These are phyloP conservation scores for Salticus scenicus DNA, from an alignment of 2,888 invertebrate genomes.

Conservation along the genomic window DNA sequence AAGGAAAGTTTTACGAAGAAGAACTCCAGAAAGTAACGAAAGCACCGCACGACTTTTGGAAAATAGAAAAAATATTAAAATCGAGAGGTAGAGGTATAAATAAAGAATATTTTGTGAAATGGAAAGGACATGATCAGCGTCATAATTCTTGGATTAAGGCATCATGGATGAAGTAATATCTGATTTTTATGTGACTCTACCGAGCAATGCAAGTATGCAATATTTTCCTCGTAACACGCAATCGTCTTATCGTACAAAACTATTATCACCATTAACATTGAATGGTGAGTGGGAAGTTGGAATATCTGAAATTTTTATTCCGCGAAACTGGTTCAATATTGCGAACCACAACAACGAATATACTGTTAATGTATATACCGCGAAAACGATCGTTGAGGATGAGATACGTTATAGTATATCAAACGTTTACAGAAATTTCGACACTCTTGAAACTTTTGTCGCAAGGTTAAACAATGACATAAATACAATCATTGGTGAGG, in stretches of 20 bases:
- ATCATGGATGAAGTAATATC: neutral
- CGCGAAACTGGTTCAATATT: slow-evolving; percentile 52
- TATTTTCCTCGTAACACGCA: slow-evolving; percentile 73
- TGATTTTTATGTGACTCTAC: slow-evolving; percentile 71
- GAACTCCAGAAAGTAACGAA: slow-evolving; percentile 32
- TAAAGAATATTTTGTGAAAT: neutral
- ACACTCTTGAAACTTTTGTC: no score
- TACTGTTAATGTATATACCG: neutral
- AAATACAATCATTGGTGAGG: no score
- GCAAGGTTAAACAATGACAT: no score
- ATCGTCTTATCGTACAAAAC: slow-evolving; percentile 72
- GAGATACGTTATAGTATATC: no score
- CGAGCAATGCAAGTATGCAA: slow-evolving; percentile 72
- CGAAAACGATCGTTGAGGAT: no score
- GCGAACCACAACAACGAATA: slow-evolving; percentile 32
- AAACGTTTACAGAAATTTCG: no score
- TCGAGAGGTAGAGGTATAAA: neutral
- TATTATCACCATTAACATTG: slow-evolving; percentile 70
- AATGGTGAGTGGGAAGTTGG: slow-evolving; percentile 72
- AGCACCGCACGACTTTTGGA: neutral
- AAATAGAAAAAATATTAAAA: slow-evolving; percentile 26
- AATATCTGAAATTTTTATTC: slow-evolving; percentile 71
- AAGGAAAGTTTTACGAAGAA: slow-evolving; percentile 27
- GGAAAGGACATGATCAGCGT: neutral
- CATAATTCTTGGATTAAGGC: neutral